Conservation (phyloP, 2,113 vertebrate species). For the Uria lomvia region DNA sequence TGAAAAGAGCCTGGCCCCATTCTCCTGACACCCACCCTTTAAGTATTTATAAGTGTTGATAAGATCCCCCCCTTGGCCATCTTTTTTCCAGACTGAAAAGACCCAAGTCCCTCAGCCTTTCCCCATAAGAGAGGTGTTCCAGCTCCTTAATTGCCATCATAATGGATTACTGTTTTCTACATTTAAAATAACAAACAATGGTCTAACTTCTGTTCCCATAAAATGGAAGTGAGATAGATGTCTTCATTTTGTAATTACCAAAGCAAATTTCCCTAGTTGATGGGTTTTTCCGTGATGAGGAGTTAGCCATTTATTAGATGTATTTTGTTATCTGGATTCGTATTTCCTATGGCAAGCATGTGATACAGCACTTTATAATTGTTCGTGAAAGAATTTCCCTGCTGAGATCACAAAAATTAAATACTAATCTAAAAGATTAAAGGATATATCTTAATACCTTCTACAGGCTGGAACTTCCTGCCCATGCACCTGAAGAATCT, state of each 20-base stretch:
- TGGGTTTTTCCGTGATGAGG: neutral
- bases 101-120: too few relatives aligned
- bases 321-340: neutral
- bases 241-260: neutral
- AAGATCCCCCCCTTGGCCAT: too few relatives aligned
- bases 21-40: too few relatives aligned
- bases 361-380: neutral
- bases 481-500: constrained; percentile 19
- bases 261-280: neutral
- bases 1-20: too few relatives aligned
- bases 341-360: neutral
- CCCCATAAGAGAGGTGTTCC: too few relatives aligned
- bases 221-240: neutral
- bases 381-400: neutral
- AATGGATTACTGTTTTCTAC: neutral
- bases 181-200: neutral
- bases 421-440: neutral
- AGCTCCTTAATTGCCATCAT: neutral
- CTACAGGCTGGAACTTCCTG: constrained; percentile 47
- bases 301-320: neutral
- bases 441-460: neutral
- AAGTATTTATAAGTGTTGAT: too few relatives aligned
- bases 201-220: neutral
- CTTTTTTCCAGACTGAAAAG: too few relatives aligned
- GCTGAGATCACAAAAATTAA: neutral